Percentiles rank a stretch among this genome's conserved stretches.
Conservation (phyloP, 37 sponge, comb jelly and placozoan species). For the Theonella swinhoei region DNA sequence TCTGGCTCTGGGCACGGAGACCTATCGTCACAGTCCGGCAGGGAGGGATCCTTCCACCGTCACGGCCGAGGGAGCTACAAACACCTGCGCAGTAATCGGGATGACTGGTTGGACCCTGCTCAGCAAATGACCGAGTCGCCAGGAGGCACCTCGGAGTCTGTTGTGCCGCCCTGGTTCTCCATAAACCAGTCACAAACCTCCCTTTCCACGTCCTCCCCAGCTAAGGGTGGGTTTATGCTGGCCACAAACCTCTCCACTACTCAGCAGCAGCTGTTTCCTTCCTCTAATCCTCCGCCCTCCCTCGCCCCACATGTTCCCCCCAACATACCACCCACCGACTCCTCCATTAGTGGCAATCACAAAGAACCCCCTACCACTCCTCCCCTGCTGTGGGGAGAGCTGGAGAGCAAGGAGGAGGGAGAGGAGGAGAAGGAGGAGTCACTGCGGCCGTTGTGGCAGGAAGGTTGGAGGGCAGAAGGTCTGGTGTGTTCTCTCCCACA, state of each 20-base stretch:
- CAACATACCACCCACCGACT: neutral
- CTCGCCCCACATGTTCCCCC: neutral
- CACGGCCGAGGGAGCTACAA: neutral
- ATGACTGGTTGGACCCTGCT: neutral
- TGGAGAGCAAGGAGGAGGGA: neutral
- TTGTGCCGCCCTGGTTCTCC: neutral
- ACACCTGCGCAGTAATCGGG: neutral
- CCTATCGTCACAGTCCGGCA: neutral
- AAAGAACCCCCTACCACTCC: neutral
- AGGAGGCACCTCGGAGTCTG: neutral
- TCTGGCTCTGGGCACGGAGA: neutral
- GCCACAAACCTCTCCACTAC: neutral
- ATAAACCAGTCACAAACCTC: neutral
- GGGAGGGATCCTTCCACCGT: neutral
- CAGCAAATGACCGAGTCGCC: neutral
- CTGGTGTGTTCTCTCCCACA: slow-evolving; percentile 24
- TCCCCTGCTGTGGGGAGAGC: neutral
- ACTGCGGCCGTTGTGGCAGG: slow-evolving; percentile 27
- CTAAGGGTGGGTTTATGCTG: neutral
- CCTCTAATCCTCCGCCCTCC: neutral
- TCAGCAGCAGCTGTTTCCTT: neutral
- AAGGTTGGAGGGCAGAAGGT: slow-evolving; percentile 33
- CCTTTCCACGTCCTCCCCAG: neutral
- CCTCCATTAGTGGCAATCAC: neutral
- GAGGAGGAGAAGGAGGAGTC: neutral